Base-by-base conservation (phyloP, 2,113 vertebrate species). In the Pleuronectes platessa region DNA sequence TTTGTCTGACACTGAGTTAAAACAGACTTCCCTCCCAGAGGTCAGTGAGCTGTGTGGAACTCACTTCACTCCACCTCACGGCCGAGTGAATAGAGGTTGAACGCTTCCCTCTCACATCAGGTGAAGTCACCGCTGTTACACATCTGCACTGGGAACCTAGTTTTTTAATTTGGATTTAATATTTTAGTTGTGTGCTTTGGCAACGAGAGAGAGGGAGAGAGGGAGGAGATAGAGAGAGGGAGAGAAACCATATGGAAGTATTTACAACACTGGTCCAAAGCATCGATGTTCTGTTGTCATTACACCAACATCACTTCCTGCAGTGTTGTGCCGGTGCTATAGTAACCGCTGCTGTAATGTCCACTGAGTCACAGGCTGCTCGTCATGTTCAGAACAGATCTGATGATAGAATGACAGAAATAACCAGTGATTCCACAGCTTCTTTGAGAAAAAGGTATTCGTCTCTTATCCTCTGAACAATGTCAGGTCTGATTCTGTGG, bases 251-350 rank as follows among this genome's bases (percentile, higher is more conserved):
- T 82, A 68, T 90, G 88, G 83, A 90, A 91, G 82, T 64, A 40
- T 79, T 88, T 84, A 84, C 6, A 81, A 54, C 63, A 58, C 68
- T 62, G 78, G 51, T 65, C 72, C 53, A n/a, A 24, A 81, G 35
- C 67, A 74, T 31, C 5, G 27, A 31, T 89, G 88, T 83, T 80
- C 73, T 81, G 78, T 74, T 72, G 69, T 66, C 85, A 86, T 90
- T 85, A 88, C 79, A 61, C 68, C 13, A 53, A 45, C 71, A 65
- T 65, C 62, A 67, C 73, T 85, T 89, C 74, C 88, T 84, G 65
- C 68, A 12, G 27, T 91, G 87, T 92, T 90, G 18, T 89, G 88
- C 13, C 27, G 64, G 1, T 70, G 88, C 88, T 92, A 86, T 82
- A 31, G 90, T 84, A 90, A 92, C 88, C 62, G 7, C 71, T 26